Percentiles rank a stretch among this genome's conserved stretches.
phyloP scores from a whole-genome alignment of 2,797 vertebrate genomes.

The Peromyscus melanophrys region DNA sequence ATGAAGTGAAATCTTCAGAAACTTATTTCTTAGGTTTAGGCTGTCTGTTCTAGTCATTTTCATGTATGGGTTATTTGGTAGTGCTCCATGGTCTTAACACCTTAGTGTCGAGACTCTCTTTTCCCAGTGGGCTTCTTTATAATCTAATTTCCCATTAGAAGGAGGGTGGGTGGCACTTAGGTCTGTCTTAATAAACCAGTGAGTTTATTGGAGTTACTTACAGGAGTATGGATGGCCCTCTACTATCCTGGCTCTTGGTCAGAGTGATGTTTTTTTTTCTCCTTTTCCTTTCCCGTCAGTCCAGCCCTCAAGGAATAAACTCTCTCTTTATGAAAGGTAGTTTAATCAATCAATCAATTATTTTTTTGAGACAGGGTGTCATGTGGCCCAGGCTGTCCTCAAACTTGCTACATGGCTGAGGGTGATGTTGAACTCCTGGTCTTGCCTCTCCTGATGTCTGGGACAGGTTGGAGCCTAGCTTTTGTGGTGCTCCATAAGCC shows the following conservation, averaged over 20 bases:
- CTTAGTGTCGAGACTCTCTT: neutral
- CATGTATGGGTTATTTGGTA: no score
- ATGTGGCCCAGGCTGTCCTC: neutral
- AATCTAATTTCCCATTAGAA: neutral
- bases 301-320: neutral
- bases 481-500: neutral
- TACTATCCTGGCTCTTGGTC: neutral
- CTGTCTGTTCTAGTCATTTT: neutral
- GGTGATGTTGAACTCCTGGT: neutral
- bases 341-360: neutral
- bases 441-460: neutral
- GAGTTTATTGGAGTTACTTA: neutral
- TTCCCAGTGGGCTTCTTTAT: neutral
- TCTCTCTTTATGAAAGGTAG: neutral
- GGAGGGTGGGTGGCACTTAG: neutral
- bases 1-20: neutral
- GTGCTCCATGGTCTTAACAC: neutral
- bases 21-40: neutral
- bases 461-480: neutral
- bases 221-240: neutral
- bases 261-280: neutral
- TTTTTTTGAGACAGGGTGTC: neutral
- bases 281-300: neutral
- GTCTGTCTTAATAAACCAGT: neutral
- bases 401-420: neutral